Evolutionary conservation across 2,888 invertebrate genomes (phyloP), one percentile per base, ranked within the genome.

Genomic region (Asteroscopus sphinx): DNA sequence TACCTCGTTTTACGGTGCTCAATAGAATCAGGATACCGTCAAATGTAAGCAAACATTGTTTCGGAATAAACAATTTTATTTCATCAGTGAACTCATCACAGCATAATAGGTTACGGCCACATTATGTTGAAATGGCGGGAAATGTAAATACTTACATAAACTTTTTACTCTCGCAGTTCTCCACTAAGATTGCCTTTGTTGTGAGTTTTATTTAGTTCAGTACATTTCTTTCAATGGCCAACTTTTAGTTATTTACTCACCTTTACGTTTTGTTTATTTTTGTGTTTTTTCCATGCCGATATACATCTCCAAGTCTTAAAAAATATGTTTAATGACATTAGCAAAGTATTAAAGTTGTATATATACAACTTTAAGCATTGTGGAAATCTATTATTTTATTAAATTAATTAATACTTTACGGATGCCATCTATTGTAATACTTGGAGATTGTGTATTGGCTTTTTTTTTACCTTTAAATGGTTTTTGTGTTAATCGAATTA

Each of bases 11-110:
- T n/a, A n/a, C 21, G 5, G 4, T 21, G 4, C 21, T 21, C 2
- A 21, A 21, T 6, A 21, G 21, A 21, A 21, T 21, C 4, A 21
- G 21, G 21, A 57, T 58, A 65, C 59, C 61, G 62, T 21, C 42
- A 59, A 68, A 55, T 56, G 56, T 66, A 16, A 16, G 48, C 39
- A 55, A 63, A 60, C 46, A 61, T 65, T 60, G 69, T 65, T 68
- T 40, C 37, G 36, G 28, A 25, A 65, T 65, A 51, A 61, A 73
- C 64, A 60, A 56, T 64, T 73, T 70, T 73, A 73, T 70, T 73
- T 51, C 65, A 57, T 57, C 56, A 64, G 30, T 49, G 30, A 32
- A n/a, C 41, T 54, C 61, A 53, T 67, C 45, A 25, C 21, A 16
- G 21, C 28, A 55, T 44, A 62, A 48, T 62, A 47, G 53, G 41